These are phyloP conservation scores for Camelus dromedarius DNA, from an alignment of 2,113 vertebrate species.

Conservation along the genomic window DNA sequence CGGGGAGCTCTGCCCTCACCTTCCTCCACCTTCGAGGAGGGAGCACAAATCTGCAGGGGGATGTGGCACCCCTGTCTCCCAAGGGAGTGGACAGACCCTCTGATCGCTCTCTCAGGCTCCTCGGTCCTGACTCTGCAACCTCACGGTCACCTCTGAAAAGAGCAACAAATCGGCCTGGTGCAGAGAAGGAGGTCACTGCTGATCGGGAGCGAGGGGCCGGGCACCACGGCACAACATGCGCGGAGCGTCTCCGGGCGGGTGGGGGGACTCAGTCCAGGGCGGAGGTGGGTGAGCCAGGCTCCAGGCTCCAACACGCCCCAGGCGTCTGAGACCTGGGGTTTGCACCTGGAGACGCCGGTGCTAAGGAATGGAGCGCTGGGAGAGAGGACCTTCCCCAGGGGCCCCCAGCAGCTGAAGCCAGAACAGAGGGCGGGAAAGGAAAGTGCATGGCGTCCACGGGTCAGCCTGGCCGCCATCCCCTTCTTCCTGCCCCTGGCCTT, in stretches of 20 bases:
- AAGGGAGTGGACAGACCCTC: neutral
- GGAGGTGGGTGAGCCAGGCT: accelerated
- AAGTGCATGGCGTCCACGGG: accelerated
- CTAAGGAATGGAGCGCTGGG: neutral
- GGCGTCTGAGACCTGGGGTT: neutral
- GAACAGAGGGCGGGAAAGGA: neutral
- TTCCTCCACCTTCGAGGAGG: neutral
- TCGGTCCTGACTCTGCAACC: neutral
- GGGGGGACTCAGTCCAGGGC: accelerated
- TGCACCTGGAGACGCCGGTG: too few relatives aligned
- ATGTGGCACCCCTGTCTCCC: neutral
- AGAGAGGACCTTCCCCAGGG: accelerated
- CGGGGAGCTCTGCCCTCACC: accelerated
- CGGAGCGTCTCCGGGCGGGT: accelerated
- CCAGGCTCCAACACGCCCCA: accelerated
- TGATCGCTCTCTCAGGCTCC: neutral
- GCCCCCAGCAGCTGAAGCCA: accelerated
- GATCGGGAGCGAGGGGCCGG: accelerated
- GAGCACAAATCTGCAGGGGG: accelerated
- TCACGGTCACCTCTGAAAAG: neutral
- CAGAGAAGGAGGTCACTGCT: neutral
- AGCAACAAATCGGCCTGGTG: neutral
- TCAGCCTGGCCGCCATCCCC: accelerated
- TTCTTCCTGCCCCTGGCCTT: accelerated
- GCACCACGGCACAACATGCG: too few relatives aligned